Percentiles rank a stretch among this genome's conserved stretches.
Evolutionary conservation across 2,888 invertebrate species (phyloP).

Genomic region (Drosophila limbata): DNA sequence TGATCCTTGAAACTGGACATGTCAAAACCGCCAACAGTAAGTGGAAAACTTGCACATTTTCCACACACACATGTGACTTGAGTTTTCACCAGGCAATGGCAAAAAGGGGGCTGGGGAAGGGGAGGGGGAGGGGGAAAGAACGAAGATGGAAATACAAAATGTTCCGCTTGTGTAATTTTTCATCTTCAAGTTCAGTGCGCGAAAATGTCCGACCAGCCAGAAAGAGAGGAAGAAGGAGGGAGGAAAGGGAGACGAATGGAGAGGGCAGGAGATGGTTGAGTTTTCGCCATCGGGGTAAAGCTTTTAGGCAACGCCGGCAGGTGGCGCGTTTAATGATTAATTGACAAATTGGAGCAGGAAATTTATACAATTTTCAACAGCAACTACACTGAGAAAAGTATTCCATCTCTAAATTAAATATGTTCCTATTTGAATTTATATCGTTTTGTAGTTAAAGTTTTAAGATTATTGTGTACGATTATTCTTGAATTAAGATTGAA

Average conservation of each 20-base stretch:
- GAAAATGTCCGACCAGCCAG: conserved; percentile 11
- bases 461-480: no score
- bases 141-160: conserved; percentile 48
- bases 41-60: conserved; percentile 58
- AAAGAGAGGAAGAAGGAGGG: not conserved
- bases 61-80: conserved; percentile 14
- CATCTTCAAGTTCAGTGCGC: conserved; percentile 64
- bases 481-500: no score
- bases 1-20: conserved; percentile 44
- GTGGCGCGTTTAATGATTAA: conserved; percentile 72
- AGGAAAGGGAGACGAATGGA: not conserved
- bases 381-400: not conserved
- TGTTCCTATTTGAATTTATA: no score
- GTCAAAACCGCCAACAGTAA: conserved; percentile 52
- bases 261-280: not conserved
- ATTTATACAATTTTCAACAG: conserved; percentile 53
- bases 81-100: not conserved
- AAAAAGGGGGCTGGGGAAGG: not conserved
- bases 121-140: not conserved
- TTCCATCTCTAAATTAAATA: no score
- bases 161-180: conserved; percentile 68
- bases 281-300: conserved; percentile 31
- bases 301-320: conserved; percentile 64
- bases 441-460: no score
- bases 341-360: conserved; percentile 69